Evolutionary conservation across 2,888 invertebrate genomes (phyloP).

Genomic region (Amphipoea oculea): DNA sequence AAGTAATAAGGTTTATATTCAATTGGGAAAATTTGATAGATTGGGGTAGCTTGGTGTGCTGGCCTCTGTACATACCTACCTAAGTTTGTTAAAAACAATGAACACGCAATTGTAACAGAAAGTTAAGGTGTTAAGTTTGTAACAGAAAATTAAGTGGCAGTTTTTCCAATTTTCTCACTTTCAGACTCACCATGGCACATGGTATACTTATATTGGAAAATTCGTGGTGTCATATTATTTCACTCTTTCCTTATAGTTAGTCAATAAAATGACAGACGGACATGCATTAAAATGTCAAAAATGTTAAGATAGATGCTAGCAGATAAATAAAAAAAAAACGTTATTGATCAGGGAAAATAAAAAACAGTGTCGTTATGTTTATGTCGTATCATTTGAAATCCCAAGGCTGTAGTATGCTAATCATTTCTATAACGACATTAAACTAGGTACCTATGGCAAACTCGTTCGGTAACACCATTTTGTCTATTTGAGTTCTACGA

Average conservation of each 20-base stretch:
- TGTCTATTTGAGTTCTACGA: neutral
- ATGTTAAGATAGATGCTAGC: neutral
- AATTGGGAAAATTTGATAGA: too few relatives aligned
- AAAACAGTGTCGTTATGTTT: conserved; percentile 1
- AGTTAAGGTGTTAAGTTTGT: too few relatives aligned
- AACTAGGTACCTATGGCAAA: neutral
- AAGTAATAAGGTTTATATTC: too few relatives aligned
- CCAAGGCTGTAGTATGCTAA: conserved; percentile 44
- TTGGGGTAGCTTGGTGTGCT: too few relatives aligned
- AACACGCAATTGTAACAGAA: neutral
- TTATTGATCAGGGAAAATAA: conserved; percentile 16
- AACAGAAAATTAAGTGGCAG: too few relatives aligned
- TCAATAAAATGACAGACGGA: neutral
- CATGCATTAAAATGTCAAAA: neutral
- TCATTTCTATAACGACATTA: neutral
- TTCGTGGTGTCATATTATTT: too few relatives aligned
- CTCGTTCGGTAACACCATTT: conserved; percentile 29
- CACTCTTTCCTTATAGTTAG: neutral
- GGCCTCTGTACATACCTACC: too few relatives aligned
- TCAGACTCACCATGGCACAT: too few relatives aligned
- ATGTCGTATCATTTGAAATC: neutral
- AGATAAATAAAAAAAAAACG: neutral
- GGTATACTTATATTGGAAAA: too few relatives aligned
- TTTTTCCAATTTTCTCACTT: too few relatives aligned
- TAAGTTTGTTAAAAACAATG: neutral